Evolutionary conservation across 2,888 invertebrate species (phyloP).

Genomic region (Cantharis rustica): DNA sequence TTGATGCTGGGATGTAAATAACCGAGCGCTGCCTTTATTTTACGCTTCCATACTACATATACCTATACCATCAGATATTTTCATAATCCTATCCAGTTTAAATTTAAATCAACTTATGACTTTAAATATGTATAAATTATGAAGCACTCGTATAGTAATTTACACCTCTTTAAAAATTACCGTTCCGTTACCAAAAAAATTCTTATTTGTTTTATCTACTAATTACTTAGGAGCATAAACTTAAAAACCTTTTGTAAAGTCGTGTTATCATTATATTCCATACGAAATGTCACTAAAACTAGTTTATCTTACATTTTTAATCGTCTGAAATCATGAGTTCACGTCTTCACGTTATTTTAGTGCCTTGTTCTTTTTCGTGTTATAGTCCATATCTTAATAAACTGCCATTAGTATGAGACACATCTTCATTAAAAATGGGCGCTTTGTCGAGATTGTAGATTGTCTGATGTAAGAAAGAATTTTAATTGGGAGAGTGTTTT

Average conservation of each 20-base stretch:
- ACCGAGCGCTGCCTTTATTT: conserved; percentile 32
- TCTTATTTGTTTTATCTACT: neutral
- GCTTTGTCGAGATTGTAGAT: conserved; percentile 21
- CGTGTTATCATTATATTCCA: neutral
- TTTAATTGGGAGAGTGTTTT: conserved; percentile 22
- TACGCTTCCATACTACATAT: neutral
- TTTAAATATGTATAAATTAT: neutral
- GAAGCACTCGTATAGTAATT: neutral
- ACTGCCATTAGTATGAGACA: conserved; percentile 21
- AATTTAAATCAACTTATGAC: neutral
- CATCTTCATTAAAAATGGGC: conserved; percentile 27
- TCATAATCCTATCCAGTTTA: neutral
- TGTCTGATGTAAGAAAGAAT: conserved; percentile 13
- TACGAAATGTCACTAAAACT: conserved; percentile 17
- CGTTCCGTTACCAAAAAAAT: neutral
- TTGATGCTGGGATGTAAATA: conserved; percentile 38
- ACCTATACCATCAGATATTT: neutral
- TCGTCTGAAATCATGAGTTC: conserved; percentile 20
- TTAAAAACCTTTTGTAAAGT: neutral
- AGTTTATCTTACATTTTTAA: conserved; percentile 22
- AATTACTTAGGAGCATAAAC: neutral
- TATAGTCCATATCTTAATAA: conserved; percentile 16
- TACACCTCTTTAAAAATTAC: neutral
- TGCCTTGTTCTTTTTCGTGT: conserved; percentile 18
- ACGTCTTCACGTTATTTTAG: neutral